Evolutionary conservation across 2,113 vertebrate species (phyloP), one percentile per base, ranked within the genome.

Genomic region (Callospermophilus lateralis): DNA sequence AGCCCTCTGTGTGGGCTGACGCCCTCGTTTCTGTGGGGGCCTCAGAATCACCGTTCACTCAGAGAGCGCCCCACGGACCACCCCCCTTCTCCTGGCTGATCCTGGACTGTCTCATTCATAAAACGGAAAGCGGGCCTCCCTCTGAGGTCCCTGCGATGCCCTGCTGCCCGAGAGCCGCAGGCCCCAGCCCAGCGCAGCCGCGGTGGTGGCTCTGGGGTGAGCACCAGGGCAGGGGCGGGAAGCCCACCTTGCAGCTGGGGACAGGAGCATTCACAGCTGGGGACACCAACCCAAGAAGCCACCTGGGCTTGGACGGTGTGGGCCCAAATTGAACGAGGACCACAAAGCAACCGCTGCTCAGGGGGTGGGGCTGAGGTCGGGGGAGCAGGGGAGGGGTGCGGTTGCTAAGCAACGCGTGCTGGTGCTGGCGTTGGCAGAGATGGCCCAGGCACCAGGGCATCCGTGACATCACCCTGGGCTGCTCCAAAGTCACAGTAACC

Each of bases 361-460:
- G 61, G 24, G 61, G 20, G 32, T 11, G 30, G 48, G 51, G 81
- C 51, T 26, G 34, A 22, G 32, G 55, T 28, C 4, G 8, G 20
- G 58, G 39, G 37, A 45, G 39, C 19, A 17, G n/a, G 37, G 5
- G 30, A 53, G 34, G 19, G 61, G 53, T 6, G 1, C 30, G 34
- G 92, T 90, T 90, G 81, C 95, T 85, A 88, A 73, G 92, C 94
- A 87, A 94, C 92, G 24, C 12, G 9, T 2, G 32, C 89, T 34
- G 42, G 61, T 6, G 32, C 83, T 76, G 83, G 73, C 19, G 37
- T 61, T 37, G 81, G 67, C 72, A 73, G 77, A 72, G 13, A 39
- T 0, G 16, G 80, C 73, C 85, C 28, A 45, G 39, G 34, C 19
- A 32, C 68, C 30, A 4, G 34, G 55, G 3, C 39, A 19, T 8